Evolutionary conservation across 2,113 vertebrate species (phyloP).

Genomic region (Cryptomyrus ogoouensis): DNA sequence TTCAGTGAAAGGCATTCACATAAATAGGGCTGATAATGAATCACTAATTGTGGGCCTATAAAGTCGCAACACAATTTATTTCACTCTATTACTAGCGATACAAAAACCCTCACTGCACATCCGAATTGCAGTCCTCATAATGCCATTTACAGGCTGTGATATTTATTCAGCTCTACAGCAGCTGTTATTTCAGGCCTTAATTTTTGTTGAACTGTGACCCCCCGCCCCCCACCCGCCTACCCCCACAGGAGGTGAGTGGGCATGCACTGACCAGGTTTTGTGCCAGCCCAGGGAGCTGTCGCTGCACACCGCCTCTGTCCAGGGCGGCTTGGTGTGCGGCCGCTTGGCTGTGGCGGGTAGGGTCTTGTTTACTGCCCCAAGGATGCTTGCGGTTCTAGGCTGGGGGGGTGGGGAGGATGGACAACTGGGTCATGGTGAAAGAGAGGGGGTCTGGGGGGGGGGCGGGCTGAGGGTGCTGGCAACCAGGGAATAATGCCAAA

Average conservation of each 20-base stretch:
- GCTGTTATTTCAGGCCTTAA: neutral
- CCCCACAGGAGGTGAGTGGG: neutral
- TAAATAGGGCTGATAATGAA: neutral
- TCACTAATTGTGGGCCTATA: neutral
- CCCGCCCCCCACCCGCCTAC: neutral
- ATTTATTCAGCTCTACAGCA: neutral
- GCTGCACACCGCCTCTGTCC: conserved; percentile 93
- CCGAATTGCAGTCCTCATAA: neutral
- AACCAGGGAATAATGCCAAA: neutral
- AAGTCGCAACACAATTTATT: neutral
- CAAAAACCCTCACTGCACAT: neutral
- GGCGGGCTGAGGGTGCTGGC: neutral
- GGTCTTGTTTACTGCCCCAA: conserved; percentile 84
- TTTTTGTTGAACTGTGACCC: neutral
- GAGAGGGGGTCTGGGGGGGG: too few species aligned
- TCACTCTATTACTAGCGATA: neutral
- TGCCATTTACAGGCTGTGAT: neutral
- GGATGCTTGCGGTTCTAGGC: conserved; percentile 91
- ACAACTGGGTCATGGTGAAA: neutral
- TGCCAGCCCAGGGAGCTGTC: conserved; percentile 86
- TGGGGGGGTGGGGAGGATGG: conserved; percentile 41
- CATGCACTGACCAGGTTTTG: conserved; percentile 72
- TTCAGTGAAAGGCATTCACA: neutral
- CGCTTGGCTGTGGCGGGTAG: conserved; percentile 53
- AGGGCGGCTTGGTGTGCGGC: conserved; percentile 85